phyloP scores from a whole-genome alignment of 2,113 vertebrate genomes.

The Apodemus sylvaticus region DNA sequence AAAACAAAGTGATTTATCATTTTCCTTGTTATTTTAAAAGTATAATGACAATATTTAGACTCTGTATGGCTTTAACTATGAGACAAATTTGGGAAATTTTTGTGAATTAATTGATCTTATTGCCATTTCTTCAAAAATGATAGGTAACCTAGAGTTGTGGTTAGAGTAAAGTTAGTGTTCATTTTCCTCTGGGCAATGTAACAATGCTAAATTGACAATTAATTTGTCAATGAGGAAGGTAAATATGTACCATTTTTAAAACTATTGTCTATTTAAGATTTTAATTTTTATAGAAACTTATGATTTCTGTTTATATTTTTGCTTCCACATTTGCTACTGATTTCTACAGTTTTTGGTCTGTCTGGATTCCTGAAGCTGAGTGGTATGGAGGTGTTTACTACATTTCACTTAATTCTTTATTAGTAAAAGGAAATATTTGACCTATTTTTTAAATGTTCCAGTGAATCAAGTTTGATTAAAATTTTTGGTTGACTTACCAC shows the following conservation, averaged over 20 bases:
- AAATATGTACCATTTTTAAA: neutral
- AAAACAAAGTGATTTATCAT: neutral
- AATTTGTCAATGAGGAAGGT: neutral
- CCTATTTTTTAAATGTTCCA: neutral
- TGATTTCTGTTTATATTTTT: neutral
- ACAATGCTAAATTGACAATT: neutral
- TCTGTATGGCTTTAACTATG: neutral
- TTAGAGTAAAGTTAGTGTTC: neutral
- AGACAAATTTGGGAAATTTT: neutral
- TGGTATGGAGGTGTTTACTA: neutral
- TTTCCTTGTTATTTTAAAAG: conserved; percentile 30
- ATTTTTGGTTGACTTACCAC: neutral
- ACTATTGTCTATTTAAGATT: neutral
- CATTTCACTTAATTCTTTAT: conserved; percentile 26
- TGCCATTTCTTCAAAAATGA: conserved; percentile 15
- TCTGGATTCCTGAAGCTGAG: neutral
- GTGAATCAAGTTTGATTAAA: neutral
- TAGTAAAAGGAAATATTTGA: neutral
- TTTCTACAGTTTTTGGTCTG: neutral
- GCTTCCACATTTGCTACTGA: neutral
- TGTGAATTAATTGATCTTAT: neutral
- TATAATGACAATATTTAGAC: conserved; percentile 11
- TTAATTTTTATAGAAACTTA: neutral
- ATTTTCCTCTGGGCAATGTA: neutral
- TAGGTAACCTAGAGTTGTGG: neutral